These are phyloP conservation scores for Enchytraeus crypticus DNA, from an alignment of 2,888 invertebrate species.

Conservation along the genomic window DNA sequence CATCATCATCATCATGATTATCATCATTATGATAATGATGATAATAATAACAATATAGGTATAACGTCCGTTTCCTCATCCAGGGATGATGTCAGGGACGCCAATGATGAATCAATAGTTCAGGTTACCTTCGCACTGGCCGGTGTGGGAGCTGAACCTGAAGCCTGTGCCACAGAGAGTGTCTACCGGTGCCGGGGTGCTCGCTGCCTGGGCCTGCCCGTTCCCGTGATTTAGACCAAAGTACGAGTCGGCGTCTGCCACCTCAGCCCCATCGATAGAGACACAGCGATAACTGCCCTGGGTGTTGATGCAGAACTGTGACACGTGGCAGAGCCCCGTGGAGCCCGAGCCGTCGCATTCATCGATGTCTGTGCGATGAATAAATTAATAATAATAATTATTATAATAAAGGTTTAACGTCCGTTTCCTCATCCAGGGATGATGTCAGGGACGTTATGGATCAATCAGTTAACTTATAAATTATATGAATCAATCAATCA, in stretches of 20 bases:
- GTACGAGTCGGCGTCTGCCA: background rate
- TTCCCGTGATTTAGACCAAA: background rate
- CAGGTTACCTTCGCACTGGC: constrained; percentile 38
- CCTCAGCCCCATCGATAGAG: background rate
- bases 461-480: too few species aligned
- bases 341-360: background rate
- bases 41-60: too few species aligned
- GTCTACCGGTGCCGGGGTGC: background rate
- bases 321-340: background rate
- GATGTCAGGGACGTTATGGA: too few species aligned
- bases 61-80: too few species aligned
- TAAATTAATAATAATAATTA: background rate
- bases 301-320: constrained; percentile 63
- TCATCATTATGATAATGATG: too few species aligned
- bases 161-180: constrained; percentile 32
- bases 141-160: constrained; percentile 23
- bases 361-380: background rate
- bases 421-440: too few species aligned
- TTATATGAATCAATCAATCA: too few species aligned
- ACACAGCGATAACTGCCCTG: constrained; percentile 56
- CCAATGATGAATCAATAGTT: too few species aligned
- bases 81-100: too few species aligned
- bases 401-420: too few species aligned
- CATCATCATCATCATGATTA: too few species aligned
- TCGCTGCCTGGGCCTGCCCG: background rate